A percentile compares a stretch with the other conserved stretches of the same genome.
Evolutionary conservation across 2,888 invertebrate species (phyloP).

Genomic region (Drosophila eohydei): DNA sequence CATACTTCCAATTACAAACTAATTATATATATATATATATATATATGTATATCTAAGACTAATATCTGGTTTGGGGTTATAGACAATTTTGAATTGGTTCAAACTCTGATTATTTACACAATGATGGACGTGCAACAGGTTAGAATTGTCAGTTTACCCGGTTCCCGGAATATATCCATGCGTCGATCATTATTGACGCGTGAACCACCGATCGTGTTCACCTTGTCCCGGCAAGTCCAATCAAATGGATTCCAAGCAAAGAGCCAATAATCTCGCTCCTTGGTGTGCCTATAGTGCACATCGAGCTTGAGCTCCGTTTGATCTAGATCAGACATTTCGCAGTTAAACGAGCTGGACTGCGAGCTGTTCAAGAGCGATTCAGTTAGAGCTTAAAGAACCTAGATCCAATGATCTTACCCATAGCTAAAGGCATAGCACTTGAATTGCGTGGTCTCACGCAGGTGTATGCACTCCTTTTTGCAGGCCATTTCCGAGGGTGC

Average conservation of each 20-base stretch:
- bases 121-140: conserved; percentile 84
- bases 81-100: conserved; percentile 26
- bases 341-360: conserved; percentile 86
- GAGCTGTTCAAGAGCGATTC: conserved; percentile 62
- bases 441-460: conserved; percentile 86
- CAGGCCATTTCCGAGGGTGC: conserved; percentile 89
- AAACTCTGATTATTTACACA: conserved; percentile 78
- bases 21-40: conserved; percentile 21
- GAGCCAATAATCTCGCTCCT: conserved; percentile 89
- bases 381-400: accelerated
- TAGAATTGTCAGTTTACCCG: conserved; percentile 84
- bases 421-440: conserved; percentile 92
- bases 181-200: conserved; percentile 85
- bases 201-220: conserved; percentile 84
- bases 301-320: conserved; percentile 90
- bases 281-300: conserved; percentile 88
- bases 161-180: conserved; percentile 85
- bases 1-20: conserved; percentile 52
- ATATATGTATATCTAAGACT: conserved; percentile 17
- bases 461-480: conserved; percentile 88
- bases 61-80: conserved; percentile 27
- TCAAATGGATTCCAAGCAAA: conserved; percentile 93
- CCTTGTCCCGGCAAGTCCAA: conserved; percentile 87
- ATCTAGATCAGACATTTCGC: conserved; percentile 91
- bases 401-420: conserved; percentile 85